A percentile compares a stretch with the other conserved stretches of the same genome.
Evolutionary conservation across 2,797 vertebrate species (phyloP).

Genomic region (Euthynnus affinis): DNA sequence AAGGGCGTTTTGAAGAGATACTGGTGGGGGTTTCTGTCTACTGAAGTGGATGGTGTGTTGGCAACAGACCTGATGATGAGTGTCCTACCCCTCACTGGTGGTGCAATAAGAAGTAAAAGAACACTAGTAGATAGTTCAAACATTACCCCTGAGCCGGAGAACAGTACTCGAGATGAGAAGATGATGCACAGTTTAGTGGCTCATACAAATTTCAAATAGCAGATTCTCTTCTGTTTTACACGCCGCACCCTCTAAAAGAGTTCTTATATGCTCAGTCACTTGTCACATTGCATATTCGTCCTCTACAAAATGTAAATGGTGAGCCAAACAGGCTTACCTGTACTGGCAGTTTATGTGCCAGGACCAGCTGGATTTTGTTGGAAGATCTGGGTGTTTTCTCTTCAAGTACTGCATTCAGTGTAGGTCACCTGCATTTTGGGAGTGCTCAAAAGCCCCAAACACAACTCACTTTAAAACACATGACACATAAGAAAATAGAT

Average conservation of each 20-base stretch:
- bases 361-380: slow-evolving; percentile 3
- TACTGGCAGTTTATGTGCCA: neutral
- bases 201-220: neutral
- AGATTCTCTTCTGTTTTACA: slow-evolving; percentile 15
- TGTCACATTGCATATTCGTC: neutral
- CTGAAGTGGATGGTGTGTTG: slow-evolving; percentile 35
- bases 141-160: slow-evolving; percentile 29
- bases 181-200: slow-evolving; percentile 38
- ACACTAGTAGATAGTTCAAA: slow-evolving; percentile 5
- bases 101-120: slow-evolving; percentile 50
- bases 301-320: neutral
- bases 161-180: slow-evolving; percentile 33
- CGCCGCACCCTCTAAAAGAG: slow-evolving; percentile 11
- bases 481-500: too few relatives aligned
- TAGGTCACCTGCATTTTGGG: too few relatives aligned
- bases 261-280: neutral
- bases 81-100: slow-evolving; percentile 39
- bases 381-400: neutral
- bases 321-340: slow-evolving; percentile 15
- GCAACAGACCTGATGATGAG: slow-evolving; percentile 36
- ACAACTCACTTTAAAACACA: too few relatives aligned
- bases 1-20: slow-evolving; percentile 42
- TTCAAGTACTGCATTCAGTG: neutral
- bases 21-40: slow-evolving; percentile 7
- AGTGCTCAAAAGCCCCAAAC: too few relatives aligned